Conservation (phyloP, 2,113 vertebrate species). For the Tinamus guttatus region DNA sequence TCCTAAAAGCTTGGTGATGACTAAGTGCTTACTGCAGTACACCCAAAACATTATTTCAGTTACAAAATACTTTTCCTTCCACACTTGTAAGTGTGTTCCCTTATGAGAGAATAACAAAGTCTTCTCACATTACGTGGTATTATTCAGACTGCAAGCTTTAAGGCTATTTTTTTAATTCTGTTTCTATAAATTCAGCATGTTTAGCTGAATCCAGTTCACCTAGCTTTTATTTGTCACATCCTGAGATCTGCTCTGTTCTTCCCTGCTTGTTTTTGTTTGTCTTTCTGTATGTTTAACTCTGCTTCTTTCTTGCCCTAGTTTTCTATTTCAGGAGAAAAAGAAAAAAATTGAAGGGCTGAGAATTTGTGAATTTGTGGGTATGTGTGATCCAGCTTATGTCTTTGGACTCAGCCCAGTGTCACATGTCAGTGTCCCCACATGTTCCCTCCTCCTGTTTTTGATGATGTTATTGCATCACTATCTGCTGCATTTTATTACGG, state of each 20-base stretch:
- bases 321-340: background rate
- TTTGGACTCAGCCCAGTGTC: background rate
- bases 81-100: background rate
- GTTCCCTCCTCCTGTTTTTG: background rate
- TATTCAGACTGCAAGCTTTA: background rate
- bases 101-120: background rate
- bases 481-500: background rate
- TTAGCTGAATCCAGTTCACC: background rate
- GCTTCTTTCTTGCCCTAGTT: background rate
- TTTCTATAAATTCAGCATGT: background rate
- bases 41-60: background rate
- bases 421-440: background rate
- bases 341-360: background rate
- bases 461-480: background rate
- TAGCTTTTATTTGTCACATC: background rate
- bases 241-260: background rate
- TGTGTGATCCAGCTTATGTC: background rate
- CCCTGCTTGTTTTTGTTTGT: background rate
- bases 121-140: background rate
- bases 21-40: background rate
- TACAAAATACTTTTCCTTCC: background rate
- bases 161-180: background rate
- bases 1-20: background rate
- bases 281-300: background rate
- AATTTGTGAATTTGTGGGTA: background rate